phyloP scores from a whole-genome alignment of 2,888 invertebrate genomes.

The Amiota minor region DNA sequence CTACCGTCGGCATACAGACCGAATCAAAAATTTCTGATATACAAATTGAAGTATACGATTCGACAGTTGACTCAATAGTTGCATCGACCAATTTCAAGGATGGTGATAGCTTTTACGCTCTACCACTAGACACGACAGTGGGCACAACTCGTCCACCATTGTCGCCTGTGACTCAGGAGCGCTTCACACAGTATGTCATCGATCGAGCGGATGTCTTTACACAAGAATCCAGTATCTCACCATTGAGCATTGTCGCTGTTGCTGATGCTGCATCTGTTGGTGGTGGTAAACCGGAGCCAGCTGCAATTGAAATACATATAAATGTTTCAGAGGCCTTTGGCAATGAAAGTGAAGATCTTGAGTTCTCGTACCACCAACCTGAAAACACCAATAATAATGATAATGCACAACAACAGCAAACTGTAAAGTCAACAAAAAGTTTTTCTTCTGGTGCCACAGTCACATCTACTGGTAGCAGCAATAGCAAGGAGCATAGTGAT shows the following conservation, averaged over 20 bases:
- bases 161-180: conserved; percentile 50
- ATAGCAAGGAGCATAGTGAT: conserved; percentile 59
- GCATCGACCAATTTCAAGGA: conserved; percentile 70
- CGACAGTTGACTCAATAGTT: conserved; percentile 70
- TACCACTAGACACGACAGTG: conserved; percentile 39
- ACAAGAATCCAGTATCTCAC: conserved; percentile 56
- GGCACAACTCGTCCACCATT: conserved; percentile 56
- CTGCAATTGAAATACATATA: conserved; percentile 72
- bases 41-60: conserved; percentile 71
- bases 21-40: conserved; percentile 72
- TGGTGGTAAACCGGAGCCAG: conserved; percentile 67
- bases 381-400: conserved; percentile 35
- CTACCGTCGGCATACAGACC: conserved; percentile 43
- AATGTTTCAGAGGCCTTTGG: conserved; percentile 71
- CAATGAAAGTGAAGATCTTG: conserved; percentile 70
- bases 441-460: neutral
- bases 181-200: conserved; percentile 70
- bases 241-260: conserved; percentile 29
- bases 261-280: conserved; percentile 3
- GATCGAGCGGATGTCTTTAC: conserved; percentile 69
- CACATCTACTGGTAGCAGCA: conserved; percentile 13
- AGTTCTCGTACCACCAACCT: conserved; percentile 69
- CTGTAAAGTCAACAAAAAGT: neutral
- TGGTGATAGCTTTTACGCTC: conserved; percentile 53
- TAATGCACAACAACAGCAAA: neutral